These are phyloP conservation scores for Fragum sueziense DNA, from an alignment of 2,888 invertebrate genomes.

Conservation along the genomic window DNA sequence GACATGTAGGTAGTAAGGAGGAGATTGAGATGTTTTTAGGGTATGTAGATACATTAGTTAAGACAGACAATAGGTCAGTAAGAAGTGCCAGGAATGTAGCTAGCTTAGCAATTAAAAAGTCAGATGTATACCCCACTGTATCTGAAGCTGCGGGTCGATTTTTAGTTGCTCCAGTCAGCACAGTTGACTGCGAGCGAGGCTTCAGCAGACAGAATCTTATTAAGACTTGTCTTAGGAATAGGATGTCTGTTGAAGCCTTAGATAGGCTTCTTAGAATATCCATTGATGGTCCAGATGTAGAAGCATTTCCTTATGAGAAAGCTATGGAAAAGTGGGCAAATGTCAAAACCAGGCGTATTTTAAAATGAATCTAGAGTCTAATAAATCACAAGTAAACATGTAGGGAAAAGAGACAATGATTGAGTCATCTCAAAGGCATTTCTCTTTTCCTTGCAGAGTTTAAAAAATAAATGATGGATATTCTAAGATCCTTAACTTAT, in stretches of 20 bases:
- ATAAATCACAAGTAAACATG: no score
- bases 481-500: no score
- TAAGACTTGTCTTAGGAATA: conserved; percentile 6
- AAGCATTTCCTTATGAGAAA: neutral
- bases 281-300: conserved; percentile 3
- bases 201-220: conserved; percentile 26
- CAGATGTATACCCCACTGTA: conserved; percentile 22
- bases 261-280: neutral
- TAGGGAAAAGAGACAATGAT: no score
- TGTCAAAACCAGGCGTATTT: conserved; percentile 1
- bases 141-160: conserved; percentile 15
- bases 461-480: no score
- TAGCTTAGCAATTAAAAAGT: conserved; percentile 17
- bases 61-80: neutral
- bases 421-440: no score
- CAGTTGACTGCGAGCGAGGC: conserved; percentile 28
- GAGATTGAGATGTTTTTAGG: conserved; percentile 8
- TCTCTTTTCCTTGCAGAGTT: no score
- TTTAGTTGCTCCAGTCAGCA: conserved; percentile 22
- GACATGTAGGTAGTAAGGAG: conserved; percentile 13
- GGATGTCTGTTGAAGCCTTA: neutral
- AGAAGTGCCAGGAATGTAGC: neutral
- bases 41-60: conserved; percentile 2
- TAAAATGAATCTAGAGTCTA: no score
- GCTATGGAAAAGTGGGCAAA: neutral